phyloP scores from a whole-genome alignment of 2,888 invertebrate genomes.

The Cynaeus angustus region DNA sequence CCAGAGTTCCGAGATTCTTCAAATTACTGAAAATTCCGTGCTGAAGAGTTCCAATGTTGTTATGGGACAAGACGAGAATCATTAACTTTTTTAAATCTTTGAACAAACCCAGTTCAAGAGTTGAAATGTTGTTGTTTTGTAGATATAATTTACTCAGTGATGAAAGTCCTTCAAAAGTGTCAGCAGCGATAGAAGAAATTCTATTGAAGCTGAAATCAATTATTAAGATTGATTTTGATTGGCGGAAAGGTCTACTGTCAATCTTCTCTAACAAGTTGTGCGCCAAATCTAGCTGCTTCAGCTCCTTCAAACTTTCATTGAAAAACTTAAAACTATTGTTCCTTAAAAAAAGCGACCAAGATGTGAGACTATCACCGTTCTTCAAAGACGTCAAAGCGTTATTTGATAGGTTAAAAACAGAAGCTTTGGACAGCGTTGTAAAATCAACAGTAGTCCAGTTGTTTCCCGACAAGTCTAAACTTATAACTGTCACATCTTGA shows the following conservation, averaged over 20 bases:
- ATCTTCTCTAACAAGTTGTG: not conserved
- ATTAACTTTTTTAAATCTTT: no score
- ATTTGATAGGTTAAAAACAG: not conserved
- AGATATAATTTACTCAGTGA: no score
- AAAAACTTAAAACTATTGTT: not conserved
- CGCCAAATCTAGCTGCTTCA: not conserved
- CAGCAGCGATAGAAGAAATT: not conserved
- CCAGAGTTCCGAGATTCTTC: not conserved
- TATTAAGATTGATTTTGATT: not conserved
- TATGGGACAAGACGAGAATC: not conserved
- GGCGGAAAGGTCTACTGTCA: not conserved
- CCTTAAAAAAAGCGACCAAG: not conserved
- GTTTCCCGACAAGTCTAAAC: not conserved
- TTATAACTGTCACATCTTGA: not conserved
- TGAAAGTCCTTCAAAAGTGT: not conserved
- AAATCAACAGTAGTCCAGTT: not conserved
- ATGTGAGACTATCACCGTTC: not conserved
- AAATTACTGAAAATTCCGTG: not conserved
- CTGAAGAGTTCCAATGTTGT: not conserved
- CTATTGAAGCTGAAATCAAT: slow-evolving; percentile 2
- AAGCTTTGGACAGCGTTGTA: not conserved
- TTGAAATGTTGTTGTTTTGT: no score
- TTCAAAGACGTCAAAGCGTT: not conserved
- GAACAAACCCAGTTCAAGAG: no score
- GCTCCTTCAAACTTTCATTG: not conserved